These are phyloP conservation scores for Clarias magur DNA, from an alignment of 2,113 vertebrate genomes.

Conservation along the genomic window DNA sequence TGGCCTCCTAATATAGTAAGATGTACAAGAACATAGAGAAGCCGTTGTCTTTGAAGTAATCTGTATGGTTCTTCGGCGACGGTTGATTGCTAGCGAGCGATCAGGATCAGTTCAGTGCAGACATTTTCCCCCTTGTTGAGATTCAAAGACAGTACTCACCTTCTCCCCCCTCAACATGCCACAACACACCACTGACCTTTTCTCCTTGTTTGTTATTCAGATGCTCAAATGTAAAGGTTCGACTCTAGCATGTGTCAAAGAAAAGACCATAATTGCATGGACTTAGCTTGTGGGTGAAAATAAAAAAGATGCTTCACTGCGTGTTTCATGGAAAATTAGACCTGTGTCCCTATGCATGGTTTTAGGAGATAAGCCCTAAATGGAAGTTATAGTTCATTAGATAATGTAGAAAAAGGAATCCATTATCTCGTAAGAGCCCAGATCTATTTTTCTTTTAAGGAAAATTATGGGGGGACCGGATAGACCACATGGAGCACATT, in stretches of 20 bases:
- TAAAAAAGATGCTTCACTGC: not conserved
- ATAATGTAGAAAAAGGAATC: not conserved
- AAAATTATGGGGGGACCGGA: no score
- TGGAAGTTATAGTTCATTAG: not conserved
- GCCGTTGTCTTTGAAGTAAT: not conserved
- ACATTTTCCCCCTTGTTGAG: not conserved
- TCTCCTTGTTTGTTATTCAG: not conserved
- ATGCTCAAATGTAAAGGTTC: not conserved
- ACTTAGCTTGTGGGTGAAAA: not conserved
- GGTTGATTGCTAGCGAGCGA: not conserved
- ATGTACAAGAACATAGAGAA: conserved; percentile 12
- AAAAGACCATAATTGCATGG: conserved; percentile 26
- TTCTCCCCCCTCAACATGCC: not conserved
- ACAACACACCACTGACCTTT: conserved; percentile 2
- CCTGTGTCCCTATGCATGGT: not conserved
- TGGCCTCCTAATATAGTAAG: conserved; percentile 19
- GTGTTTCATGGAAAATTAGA: not conserved
- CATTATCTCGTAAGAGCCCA: no score
- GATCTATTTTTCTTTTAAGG: no score
- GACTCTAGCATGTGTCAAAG: not conserved
- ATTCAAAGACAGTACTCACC: not conserved
- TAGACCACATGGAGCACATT: no score
- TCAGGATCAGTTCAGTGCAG: not conserved
- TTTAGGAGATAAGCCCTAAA: not conserved
- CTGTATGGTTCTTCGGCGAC: not conserved